Conservation (phyloP, 2,797 vertebrate genomes). For the Peromyscus aztecus region DNA sequence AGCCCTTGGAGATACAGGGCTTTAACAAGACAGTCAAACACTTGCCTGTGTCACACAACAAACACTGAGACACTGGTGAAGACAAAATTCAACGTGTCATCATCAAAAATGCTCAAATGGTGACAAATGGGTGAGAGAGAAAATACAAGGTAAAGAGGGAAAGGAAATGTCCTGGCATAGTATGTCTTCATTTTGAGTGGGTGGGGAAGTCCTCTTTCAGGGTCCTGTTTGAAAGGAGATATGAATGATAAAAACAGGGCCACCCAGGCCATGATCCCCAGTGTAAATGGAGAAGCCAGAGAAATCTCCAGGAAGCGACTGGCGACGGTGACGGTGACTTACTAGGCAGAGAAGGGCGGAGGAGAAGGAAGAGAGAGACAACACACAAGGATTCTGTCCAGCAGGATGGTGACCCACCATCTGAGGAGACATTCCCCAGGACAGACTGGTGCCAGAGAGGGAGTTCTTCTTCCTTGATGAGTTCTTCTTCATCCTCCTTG, state of each 20-base stretch:
- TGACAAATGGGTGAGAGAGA: background rate
- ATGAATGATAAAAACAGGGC: background rate
- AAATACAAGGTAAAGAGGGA: background rate
- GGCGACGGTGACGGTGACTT: background rate
- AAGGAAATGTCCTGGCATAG: background rate
- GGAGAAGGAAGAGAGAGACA: background rate
- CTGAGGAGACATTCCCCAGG: background rate
- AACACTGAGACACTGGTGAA: background rate
- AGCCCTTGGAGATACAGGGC: background rate
- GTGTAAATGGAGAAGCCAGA: background rate
- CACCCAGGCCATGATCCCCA: background rate
- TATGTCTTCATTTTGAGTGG: background rate
- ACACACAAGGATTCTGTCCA: background rate
- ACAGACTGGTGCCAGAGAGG: background rate
- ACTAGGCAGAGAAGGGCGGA: no score
- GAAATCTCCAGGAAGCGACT: background rate
- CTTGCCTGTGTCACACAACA: background rate
- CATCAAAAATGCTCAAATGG: background rate
- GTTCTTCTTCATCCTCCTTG: background rate
- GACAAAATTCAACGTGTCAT: background rate
- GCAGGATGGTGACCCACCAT: background rate
- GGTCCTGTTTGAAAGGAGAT: background rate
- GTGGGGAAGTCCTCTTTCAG: background rate
- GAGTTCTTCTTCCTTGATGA: no score
- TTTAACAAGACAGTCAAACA: background rate